Evolutionary conservation across 2,113 vertebrate species (phyloP).

Genomic region (Callipepla squamata): DNA sequence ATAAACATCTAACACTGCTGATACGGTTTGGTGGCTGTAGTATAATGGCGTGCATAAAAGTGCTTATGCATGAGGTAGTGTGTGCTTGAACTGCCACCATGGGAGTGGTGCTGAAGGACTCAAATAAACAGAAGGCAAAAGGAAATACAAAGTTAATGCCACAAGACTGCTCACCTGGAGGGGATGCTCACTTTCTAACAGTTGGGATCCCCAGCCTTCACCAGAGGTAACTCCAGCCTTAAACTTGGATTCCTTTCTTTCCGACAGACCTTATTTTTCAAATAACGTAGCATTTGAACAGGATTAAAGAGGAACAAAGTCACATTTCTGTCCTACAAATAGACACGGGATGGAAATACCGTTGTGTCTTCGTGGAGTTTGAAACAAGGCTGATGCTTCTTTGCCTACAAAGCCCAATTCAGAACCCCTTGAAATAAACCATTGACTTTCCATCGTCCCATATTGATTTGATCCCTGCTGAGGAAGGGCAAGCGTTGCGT

Average conservation of each 20-base stretch:
- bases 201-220: background rate
- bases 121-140: background rate
- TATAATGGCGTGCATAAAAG: rapidly evolving
- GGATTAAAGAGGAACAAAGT: background rate
- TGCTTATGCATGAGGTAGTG: rapidly evolving
- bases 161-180: background rate
- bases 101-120: background rate
- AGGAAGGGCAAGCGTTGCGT: constrained; percentile 25
- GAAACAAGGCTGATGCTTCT: constrained; percentile 13
- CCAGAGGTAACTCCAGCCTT: background rate
- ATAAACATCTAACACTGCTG: background rate
- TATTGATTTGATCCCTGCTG: constrained; percentile 46
- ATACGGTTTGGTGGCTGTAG: background rate
- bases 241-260: background rate
- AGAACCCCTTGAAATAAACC: constrained; percentile 42
- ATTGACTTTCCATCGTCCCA: constrained; percentile 20
- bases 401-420: constrained; percentile 51
- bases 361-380: background rate
- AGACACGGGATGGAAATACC: background rate
- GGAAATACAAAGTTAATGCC: background rate
- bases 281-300: background rate
- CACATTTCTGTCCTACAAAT: background rate
- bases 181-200: background rate
- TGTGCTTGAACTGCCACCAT: background rate
- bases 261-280: background rate